Evolutionary conservation across 92 coral and sea anemone genomes (phyloP), one percentile per base, ranked within the genome.

Genomic region (Zoanthus sansibaricus): DNA sequence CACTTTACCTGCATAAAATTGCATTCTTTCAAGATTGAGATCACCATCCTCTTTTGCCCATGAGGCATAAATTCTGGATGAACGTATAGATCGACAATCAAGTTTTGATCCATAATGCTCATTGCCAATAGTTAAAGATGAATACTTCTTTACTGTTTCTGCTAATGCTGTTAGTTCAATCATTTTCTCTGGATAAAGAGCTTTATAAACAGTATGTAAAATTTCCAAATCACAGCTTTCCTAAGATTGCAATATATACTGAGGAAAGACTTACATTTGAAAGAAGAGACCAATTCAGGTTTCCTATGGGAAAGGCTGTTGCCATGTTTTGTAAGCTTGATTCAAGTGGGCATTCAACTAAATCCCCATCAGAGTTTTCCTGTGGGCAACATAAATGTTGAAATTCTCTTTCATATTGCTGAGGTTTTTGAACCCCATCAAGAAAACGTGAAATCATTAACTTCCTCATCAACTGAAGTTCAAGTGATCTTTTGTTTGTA

Each of bases 401-500:
- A 37, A 37, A 37, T 37, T 37, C 42, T 37, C 42, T 37, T 37
- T 37, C 42, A 37, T 37, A 37, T 37, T 37, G 42, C 42, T 2
- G 42, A 37, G 42, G 42, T 37, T 37, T 37, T 37, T 37, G 42
- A 37, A 37, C 42, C 42, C 42, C 42, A 37, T 37, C 42, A 37
- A 37, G 42, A 37, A 37, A 37, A 0, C 42, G 42, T 37, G 2
- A 91, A 71, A 25, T 69, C 20, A 64, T 79, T 37, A 37, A 37
- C 1, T 37, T 37, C 42, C 1, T 37, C 42, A 37, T 37, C 42
- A 37, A 37, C 42, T 37, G 42, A 37, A 37, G 42, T 71, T 92
- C 94, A 61, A 88, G 80, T 17, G 92, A 92, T 47, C 94, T 66
- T 25, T 88, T 92, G 77, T 92, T 92, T 54, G 94, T 92, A 61